Evolutionary conservation across 2,888 invertebrate genomes (phyloP).

Genomic region (Pristionchus japonicus): DNA sequence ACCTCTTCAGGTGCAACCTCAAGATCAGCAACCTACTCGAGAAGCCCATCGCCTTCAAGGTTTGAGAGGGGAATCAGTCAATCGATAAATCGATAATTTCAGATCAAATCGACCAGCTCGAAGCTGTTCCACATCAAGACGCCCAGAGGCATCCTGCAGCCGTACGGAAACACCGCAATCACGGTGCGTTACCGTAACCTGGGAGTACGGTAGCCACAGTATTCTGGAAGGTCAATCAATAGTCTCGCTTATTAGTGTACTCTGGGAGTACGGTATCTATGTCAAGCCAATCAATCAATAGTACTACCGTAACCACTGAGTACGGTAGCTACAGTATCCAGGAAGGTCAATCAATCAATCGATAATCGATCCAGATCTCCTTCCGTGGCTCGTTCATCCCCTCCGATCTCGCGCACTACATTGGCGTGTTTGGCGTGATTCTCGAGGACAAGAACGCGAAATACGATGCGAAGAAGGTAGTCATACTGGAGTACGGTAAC

Average conservation of each 20-base stretch:
- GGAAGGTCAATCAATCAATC: background rate
- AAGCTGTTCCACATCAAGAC: slow-evolving; percentile 8
- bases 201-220: background rate
- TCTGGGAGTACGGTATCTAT: too few species aligned
- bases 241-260: too few species aligned
- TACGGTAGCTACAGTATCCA: background rate
- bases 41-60: slow-evolving; percentile 21
- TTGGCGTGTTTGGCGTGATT: slow-evolving; percentile 23
- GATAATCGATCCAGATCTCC: background rate
- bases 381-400: slow-evolving; percentile 32
- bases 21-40: slow-evolving; percentile 24
- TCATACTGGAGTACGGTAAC: too few species aligned
- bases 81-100: background rate
- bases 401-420: slow-evolving; percentile 19
- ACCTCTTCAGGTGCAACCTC: background rate
- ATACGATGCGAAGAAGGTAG: background rate
- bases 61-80: background rate
- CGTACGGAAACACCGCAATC: background rate
- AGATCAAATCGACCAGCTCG: slow-evolving; percentile 30
- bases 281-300: too few species aligned
- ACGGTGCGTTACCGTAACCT: background rate
- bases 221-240: background rate
- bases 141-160: background rate
- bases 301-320: background rate
- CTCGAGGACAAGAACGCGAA: slow-evolving; percentile 3